Conservation (phyloP, 1,140 invertebrate species). For the Hyphantria cunea region DNA sequence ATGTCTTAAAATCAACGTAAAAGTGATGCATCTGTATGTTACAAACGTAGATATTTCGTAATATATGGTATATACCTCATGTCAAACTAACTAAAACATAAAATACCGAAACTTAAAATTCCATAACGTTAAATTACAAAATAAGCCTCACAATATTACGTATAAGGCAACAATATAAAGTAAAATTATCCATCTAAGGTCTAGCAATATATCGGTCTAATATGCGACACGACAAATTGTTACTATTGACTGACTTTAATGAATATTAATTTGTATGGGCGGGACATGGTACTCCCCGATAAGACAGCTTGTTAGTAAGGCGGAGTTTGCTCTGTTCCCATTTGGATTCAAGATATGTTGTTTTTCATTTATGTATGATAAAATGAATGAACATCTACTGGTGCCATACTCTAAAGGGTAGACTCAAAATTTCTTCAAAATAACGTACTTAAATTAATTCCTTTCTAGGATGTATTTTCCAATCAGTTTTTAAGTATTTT, state of each 20-base stretch:
- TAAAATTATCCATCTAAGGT: slow-evolving; percentile 42
- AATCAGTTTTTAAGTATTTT: no score
- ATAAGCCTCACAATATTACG: slow-evolving; percentile 38
- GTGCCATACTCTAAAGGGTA: no score
- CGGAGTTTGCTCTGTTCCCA: neutral
- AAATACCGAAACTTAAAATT: slow-evolving; percentile 11
- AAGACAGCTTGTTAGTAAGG: neutral
- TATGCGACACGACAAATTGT: slow-evolving; percentile 52
- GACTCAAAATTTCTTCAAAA: no score
- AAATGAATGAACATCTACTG: no score
- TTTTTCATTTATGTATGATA: neutral
- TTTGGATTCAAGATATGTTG: neutral
- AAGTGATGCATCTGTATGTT: no score
- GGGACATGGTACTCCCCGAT: slow-evolving; percentile 8
- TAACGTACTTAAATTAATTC: no score
- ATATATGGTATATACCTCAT: no score
- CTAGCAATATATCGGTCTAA: slow-evolving; percentile 43
- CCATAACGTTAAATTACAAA: slow-evolving; percentile 21
- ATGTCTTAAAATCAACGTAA: no score
- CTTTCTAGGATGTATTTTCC: no score
- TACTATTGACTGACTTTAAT: slow-evolving; percentile 43
- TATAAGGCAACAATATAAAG: slow-evolving; percentile 45
- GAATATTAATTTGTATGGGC: slow-evolving; percentile 45
- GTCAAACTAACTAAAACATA: no score
- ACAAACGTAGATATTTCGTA: no score